These are phyloP conservation scores for Panorpa germanica DNA, from an alignment of 2,888 invertebrate species.

Conservation along the genomic window DNA sequence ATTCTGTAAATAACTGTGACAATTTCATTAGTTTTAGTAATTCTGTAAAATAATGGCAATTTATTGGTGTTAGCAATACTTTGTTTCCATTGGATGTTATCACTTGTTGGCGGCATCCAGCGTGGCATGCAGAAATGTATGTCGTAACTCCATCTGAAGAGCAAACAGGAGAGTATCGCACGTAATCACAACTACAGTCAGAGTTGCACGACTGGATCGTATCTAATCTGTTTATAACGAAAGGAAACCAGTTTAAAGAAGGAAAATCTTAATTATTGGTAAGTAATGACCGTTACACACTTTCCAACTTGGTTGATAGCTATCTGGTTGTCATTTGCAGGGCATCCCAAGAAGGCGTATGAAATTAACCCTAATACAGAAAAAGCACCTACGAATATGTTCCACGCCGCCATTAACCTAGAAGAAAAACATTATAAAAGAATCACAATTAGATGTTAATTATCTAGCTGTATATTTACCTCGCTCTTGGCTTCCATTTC, in stretches of 20 bases:
- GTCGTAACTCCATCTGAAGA: constrained; percentile 37
- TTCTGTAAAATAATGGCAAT: constrained; percentile 4
- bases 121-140: constrained; percentile 64
- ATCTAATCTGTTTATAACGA: no score
- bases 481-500: constrained; percentile 41
- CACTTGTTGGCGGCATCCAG: constrained; percentile 40
- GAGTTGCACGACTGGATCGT: constrained; percentile 30
- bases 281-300: constrained; percentile 7
- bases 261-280: no score
- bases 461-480: no score
- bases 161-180: constrained; percentile 56
- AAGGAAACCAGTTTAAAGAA: no score
- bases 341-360: constrained; percentile 46
- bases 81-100: constrained; percentile 24
- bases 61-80: constrained; percentile 17
- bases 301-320: constrained; percentile 20
- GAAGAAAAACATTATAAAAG: no score
- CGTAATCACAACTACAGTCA: constrained; percentile 46
- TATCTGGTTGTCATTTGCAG: constrained; percentile 32
- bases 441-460: no score
- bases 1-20: constrained; percentile 23
- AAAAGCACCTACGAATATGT: constrained; percentile 40
- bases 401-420: constrained; percentile 51
- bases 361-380: constrained; percentile 41
- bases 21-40: constrained; percentile 6